Evolutionary conservation across 2,113 vertebrate genomes (phyloP), one percentile per base, ranked within the genome.

Genomic region (Lutjanus erythropterus): DNA sequence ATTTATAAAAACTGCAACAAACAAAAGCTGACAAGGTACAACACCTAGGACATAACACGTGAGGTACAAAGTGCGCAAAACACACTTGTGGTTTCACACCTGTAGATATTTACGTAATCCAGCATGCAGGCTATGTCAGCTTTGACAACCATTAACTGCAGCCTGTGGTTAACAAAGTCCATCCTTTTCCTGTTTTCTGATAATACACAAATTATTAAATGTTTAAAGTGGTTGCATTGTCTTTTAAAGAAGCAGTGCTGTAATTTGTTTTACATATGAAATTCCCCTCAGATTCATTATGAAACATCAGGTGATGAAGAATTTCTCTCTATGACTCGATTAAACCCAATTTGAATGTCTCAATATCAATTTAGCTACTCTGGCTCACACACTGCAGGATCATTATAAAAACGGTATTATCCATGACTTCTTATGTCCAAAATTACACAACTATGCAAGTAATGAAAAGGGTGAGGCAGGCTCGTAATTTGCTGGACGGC

Each of bases 11-110:
- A n/a, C n/a, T n/a, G n/a, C n/a, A n/a, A n/a, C n/a, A n/a, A n/a
- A n/a, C n/a, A 37, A 2, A 55, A 0, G 23, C 6, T 49, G 64
- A 79, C 16, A 72, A 46, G 39, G 69, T 29, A 9, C 37, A 35
- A 68, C 31, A 42, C 15, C 41, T 11, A 42, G 6, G 18, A 39
- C n/a, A 60, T 16, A 42, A 31, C n/a, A 73, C 41, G 2, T 62
- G 44, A 62, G 11, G 39, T 33, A 55, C 23, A 50, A 56, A 75
- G 56, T n/a, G n/a, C n/a, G n/a, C n/a, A n/a, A n/a, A n/a, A n/a
- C 59, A 86, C 46, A 9, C 39, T 80, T 91, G 88, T 61, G 89
- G 90, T 90, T 92, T 91, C 90, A 88, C 91, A 83, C 86, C 52
- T 81, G 49, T n/a, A 64, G 39, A 68, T 53, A 52, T 65, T 70